These are phyloP conservation scores for Ornithoptera alexandrae DNA, from an alignment of 2,888 invertebrate species.

Conservation along the genomic window DNA sequence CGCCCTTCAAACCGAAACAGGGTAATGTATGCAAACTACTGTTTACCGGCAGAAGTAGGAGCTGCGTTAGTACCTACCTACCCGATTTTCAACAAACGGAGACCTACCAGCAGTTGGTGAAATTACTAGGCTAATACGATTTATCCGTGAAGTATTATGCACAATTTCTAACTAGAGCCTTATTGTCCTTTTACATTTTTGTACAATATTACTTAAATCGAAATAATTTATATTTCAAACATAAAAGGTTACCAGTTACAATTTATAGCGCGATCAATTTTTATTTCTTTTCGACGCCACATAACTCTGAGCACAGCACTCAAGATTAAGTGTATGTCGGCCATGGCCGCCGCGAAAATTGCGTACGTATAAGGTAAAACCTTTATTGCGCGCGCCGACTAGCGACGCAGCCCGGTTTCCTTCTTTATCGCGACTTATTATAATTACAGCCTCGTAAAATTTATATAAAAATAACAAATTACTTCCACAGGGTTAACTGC, in stretches of 20 bases:
- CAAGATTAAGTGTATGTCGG: conserved; percentile 25
- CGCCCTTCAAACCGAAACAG: no score
- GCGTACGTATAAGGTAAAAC: conserved; percentile 24
- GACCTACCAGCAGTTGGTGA: no score
- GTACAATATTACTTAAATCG: no score
- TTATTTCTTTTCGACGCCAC: conserved; percentile 7
- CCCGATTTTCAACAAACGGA: no score
- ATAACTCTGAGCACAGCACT: conserved; percentile 5
- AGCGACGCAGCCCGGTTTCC: conserved; percentile 1
- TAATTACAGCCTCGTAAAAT: conserved; percentile 1
- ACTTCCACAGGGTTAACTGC: background rate
- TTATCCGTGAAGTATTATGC: no score
- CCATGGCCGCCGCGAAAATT: conserved; percentile 24
- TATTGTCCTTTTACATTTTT: no score
- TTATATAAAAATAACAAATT: background rate
- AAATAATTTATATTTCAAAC: background rate
- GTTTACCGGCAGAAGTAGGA: no score
- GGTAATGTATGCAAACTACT: no score
- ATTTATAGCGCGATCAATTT: conserved; percentile 13
- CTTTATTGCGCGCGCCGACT: conserved; percentile 13
- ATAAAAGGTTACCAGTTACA: conserved; percentile 2
- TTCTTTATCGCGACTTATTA: conserved; percentile 4
- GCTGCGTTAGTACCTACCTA: no score
- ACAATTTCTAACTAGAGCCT: no score
- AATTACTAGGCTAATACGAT: no score